Conservation (phyloP, 2,113 vertebrate genomes). For the Ophthalmolycus amberensis region DNA sequence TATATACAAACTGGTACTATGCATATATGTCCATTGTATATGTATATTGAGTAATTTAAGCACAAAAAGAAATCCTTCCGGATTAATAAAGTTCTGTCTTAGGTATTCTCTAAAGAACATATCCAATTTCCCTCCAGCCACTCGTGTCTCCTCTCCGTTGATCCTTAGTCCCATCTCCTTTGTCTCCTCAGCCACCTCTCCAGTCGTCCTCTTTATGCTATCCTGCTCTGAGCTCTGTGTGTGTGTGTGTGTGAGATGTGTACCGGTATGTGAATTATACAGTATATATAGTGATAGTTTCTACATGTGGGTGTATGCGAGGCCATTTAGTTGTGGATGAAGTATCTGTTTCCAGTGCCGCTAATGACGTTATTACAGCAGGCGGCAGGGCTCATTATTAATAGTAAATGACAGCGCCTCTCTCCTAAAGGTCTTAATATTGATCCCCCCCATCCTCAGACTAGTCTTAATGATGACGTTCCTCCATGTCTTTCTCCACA, state of each 20-base stretch:
- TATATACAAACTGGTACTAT: neutral
- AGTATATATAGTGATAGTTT: conserved; percentile 22
- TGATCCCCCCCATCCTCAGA: conserved; percentile 65
- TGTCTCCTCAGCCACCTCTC: conserved; percentile 28
- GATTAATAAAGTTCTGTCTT: neutral
- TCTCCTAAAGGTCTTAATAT: conserved; percentile 77
- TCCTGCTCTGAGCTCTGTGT: conserved; percentile 26
- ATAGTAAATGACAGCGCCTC: conserved; percentile 72
- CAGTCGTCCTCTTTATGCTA: conserved; percentile 19
- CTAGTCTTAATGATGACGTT: conserved; percentile 71
- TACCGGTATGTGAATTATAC: conserved; percentile 14
- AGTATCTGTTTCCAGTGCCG: conserved; percentile 54
- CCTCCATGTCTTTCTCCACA: conserved; percentile 52
- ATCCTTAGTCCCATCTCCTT: neutral
- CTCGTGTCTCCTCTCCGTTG: neutral
- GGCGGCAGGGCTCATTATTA: conserved; percentile 64
- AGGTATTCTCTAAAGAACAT: neutral
- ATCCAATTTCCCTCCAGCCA: neutral
- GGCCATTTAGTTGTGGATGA: conserved; percentile 50
- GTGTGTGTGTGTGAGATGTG: conserved; percentile 2
- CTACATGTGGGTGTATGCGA: conserved; percentile 26
- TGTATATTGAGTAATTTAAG: neutral
- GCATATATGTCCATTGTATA: neutral
- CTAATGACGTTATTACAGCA: conserved; percentile 71
- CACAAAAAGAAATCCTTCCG: neutral